Evolutionary conservation across 2,888 invertebrate genomes (phyloP).

Genomic region (Myopa testacea): DNA sequence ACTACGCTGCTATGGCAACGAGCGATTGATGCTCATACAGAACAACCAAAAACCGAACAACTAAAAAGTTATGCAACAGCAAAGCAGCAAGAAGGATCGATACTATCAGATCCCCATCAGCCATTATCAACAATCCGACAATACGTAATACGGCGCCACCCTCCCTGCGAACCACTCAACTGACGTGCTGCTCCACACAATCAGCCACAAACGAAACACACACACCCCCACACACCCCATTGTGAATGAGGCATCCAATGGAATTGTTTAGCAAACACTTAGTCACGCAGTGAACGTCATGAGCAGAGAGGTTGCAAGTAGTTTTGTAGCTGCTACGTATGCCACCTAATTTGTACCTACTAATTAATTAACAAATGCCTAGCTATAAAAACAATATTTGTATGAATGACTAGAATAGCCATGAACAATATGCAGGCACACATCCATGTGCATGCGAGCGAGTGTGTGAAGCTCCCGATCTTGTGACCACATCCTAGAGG

Average conservation of each 20-base stretch:
- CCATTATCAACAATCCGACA: not conserved
- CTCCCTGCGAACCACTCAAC: not conserved
- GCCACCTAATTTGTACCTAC: constrained; percentile 38
- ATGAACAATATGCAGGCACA: too few species aligned
- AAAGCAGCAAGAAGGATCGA: not conserved
- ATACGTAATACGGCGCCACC: not conserved
- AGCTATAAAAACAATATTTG: constrained; percentile 11
- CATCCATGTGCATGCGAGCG: not conserved
- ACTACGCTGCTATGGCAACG: constrained; percentile 37
- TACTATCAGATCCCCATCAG: not conserved
- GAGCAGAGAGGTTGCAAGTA: not conserved
- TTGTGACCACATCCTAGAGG: not conserved
- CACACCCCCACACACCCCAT: not conserved
- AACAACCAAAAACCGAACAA: constrained; percentile 15
- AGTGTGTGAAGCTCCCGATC: not conserved
- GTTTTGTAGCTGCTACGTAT: constrained; percentile 12
- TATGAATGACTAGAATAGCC: constrained; percentile 13
- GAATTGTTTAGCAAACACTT: constrained; percentile 23
- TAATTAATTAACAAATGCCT: constrained; percentile 18
- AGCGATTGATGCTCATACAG: constrained; percentile 38
- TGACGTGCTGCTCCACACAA: not conserved
- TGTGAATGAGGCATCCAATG: not conserved
- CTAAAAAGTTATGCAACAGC: not conserved
- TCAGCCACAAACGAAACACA: not conserved
- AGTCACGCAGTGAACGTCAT: constrained; percentile 3